These are phyloP conservation scores for Caerostris darwini DNA, from an alignment of 1,140 invertebrate genomes.

Conservation along the genomic window DNA sequence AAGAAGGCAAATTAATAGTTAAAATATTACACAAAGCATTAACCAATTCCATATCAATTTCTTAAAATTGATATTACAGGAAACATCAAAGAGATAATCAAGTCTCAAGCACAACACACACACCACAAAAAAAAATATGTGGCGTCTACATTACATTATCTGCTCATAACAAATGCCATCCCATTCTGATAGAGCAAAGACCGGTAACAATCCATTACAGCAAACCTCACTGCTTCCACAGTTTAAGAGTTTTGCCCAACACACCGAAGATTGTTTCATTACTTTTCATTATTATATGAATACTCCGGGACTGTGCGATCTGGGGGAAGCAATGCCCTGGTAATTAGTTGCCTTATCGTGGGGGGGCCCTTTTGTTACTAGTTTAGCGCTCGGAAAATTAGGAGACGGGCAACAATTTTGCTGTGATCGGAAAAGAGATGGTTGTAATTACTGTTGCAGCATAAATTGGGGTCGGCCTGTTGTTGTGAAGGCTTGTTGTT, in stretches of 20 bases:
- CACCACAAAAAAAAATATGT: slow-evolving; percentile 3
- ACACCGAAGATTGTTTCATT: slow-evolving; percentile 45
- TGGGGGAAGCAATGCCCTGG: slow-evolving; percentile 21
- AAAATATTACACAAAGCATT: too few relatives aligned
- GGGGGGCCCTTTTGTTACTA: slow-evolving; percentile 13
- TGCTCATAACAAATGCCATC: slow-evolving; percentile 20
- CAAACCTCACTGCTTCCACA: background rate
- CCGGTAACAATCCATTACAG: slow-evolving; percentile 55
- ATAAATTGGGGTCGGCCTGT: slow-evolving; percentile 63
- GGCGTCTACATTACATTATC: slow-evolving; percentile 25
- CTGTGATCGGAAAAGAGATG: slow-evolving; percentile 25
- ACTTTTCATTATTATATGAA: slow-evolving; percentile 69
- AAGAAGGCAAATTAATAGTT: too few relatives aligned
- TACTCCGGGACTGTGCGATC: slow-evolving; percentile 34
- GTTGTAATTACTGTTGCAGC: slow-evolving; percentile 45
- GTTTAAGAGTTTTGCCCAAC: background rate
- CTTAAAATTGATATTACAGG: too few relatives aligned
- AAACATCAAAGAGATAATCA: too few relatives aligned
- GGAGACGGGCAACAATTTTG: slow-evolving; percentile 48
- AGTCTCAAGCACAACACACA: too few relatives aligned
- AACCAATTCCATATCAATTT: too few relatives aligned
- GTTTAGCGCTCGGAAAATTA: slow-evolving; percentile 24
- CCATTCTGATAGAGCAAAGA: slow-evolving; percentile 21
- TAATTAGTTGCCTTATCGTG: slow-evolving; percentile 65
- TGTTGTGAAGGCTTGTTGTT: slow-evolving; percentile 8